Evolutionary conservation across 2,113 vertebrate genomes (phyloP).

Genomic region (Astatoreochromis straeleni): DNA sequence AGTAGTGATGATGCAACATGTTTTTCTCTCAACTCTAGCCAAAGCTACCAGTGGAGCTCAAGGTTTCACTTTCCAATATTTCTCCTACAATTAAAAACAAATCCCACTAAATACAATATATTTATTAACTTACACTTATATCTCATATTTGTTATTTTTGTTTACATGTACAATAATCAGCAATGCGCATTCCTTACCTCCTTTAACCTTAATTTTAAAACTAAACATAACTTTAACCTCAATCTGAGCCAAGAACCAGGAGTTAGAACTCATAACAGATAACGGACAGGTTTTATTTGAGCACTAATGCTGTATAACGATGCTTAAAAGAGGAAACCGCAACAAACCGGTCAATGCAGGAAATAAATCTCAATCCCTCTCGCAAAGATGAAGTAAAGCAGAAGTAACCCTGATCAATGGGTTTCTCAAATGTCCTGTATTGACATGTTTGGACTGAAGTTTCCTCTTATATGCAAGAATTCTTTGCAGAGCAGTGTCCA

Average conservation of each 20-base stretch:
- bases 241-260: neutral
- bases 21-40: constrained; percentile 52
- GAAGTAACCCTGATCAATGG: neutral
- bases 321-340: constrained; percentile 4
- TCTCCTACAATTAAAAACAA: neutral
- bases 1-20: constrained; percentile 9
- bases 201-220: neutral
- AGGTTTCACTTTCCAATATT: constrained; percentile 58
- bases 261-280: neutral
- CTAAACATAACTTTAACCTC: neutral
- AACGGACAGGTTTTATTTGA: neutral
- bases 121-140: neutral
- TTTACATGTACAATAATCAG: neutral
- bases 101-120: neutral
- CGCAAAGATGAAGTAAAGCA: neutral
- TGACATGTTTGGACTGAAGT: constrained; percentile 19
- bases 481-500: neutral
- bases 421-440: neutral
- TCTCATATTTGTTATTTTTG: neutral
- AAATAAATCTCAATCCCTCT: neutral
- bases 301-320: constrained; percentile 5
- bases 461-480: neutral
- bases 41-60: constrained; percentile 44
- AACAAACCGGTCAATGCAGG: constrained; percentile 10
- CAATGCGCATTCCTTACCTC: neutral